A percentile compares a stretch with the other conserved stretches of the same genome.
Conservation (phyloP, 2,888 invertebrate genomes). For the Phaedon cochleariae region DNA sequence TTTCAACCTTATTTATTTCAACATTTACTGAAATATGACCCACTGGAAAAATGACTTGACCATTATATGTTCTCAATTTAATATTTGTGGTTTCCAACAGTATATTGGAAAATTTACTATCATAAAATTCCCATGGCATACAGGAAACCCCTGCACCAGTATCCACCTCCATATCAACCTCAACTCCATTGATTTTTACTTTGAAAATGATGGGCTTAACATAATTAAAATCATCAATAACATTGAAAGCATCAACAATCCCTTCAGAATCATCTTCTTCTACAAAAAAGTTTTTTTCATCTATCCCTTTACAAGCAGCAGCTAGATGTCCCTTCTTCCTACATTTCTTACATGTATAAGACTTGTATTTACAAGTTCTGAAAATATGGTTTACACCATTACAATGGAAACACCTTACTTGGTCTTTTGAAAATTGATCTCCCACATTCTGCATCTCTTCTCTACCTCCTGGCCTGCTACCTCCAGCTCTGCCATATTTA, state of each 20-base stretch:
- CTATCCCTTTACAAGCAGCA: background rate
- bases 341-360: constrained; percentile 7
- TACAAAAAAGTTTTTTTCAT: constrained; percentile 1
- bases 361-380: constrained; percentile 10
- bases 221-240: background rate
- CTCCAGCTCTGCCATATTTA: background rate
- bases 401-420: constrained; percentile 10
- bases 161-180: too few relatives aligned
- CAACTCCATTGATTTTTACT: too few relatives aligned
- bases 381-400: constrained; percentile 10
- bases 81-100: background rate
- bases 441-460: background rate
- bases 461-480: background rate
- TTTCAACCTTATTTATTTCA: background rate
- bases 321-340: constrained; percentile 3
- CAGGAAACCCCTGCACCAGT: constrained; percentile 20
- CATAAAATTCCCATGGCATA: constrained; percentile 13
- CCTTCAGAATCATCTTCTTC: background rate
- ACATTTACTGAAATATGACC: constrained; percentile 4
- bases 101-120: background rate
- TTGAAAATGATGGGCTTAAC: constrained; percentile 4
- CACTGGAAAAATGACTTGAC: constrained; percentile 6
- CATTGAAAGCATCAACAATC: background rate
- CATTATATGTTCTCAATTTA: constrained; percentile 10
- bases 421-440: too few relatives aligned